Conservation (phyloP, 2,113 vertebrate genomes). For the Macquaria ambigua region DNA sequence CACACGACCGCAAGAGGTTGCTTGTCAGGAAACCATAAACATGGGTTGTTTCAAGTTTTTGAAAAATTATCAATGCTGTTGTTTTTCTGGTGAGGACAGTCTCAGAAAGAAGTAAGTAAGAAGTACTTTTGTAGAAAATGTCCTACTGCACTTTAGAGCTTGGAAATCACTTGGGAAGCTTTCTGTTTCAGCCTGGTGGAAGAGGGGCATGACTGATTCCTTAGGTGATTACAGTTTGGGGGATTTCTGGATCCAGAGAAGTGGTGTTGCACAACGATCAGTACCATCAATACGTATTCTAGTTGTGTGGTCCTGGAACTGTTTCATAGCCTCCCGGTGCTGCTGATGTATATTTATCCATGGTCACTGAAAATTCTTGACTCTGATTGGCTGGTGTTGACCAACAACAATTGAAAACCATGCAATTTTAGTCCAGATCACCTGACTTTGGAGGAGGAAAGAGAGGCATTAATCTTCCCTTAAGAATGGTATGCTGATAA, state of each 20-base stretch:
- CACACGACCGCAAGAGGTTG: background rate
- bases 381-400: background rate
- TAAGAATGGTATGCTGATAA: no score
- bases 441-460: no score
- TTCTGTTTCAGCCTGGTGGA: background rate
- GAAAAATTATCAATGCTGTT: background rate
- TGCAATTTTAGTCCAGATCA: no score
- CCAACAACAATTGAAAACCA: background rate
- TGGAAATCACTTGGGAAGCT: no score
- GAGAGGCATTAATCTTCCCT: no score
- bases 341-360: no score
- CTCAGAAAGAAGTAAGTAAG: background rate
- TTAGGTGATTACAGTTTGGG: background rate
- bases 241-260: background rate
- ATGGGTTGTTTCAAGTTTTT: background rate
- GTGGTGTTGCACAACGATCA: background rate
- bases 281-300: no score
- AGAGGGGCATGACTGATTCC: background rate
- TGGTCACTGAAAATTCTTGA: background rate
- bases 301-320: no score
- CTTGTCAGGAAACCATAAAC: background rate
- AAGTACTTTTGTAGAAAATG: background rate
- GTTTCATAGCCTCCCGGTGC: no score
- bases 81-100: background rate
- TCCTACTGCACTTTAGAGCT: background rate